A percentile compares a stretch with the other conserved stretches of the same genome.
These are phyloP conservation scores for Drosophila suzukii DNA, from an alignment of 1,140 invertebrate genomes.

Conservation along the genomic window DNA sequence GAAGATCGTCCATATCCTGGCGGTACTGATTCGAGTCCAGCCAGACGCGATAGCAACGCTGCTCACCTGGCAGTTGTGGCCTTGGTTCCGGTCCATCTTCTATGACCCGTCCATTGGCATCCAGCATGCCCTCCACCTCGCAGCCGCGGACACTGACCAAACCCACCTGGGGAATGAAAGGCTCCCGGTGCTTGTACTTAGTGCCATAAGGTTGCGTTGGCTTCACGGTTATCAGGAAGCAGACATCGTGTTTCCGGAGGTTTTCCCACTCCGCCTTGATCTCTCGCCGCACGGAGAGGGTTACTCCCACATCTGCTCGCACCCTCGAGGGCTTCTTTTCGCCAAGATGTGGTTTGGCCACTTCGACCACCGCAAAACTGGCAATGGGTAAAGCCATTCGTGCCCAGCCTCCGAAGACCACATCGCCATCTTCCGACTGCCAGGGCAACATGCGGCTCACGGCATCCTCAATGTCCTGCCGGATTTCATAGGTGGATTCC, in stretches of 20 bases:
- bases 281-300: conserved; percentile 94
- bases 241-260: conserved; percentile 98
- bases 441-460: conserved; percentile 97
- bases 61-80: conserved; percentile 94
- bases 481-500: conserved; percentile 99
- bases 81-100: conserved; percentile 98
- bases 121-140: conserved; percentile 99
- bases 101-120: conserved; percentile 97
- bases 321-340: conserved; percentile 98
- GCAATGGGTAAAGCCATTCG: conserved; percentile 98
- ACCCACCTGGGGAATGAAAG: conserved; percentile 96
- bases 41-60: conserved; percentile 96
- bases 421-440: conserved; percentile 93
- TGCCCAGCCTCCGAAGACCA: conserved; percentile 98
- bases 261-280: conserved; percentile 99
- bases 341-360: conserved; percentile 94
- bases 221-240: conserved; percentile 96
- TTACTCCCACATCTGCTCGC: conserved; percentile 96
- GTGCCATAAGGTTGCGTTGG: conserved; percentile 92
- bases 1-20: conserved; percentile 92
- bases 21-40: conserved; percentile 98
- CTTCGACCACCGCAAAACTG: conserved; percentile 97
- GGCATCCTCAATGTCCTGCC: conserved; percentile 99
- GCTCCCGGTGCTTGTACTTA: conserved; percentile 91
- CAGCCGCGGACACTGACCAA: conserved; percentile 97